A percentile compares a stretch with the other conserved stretches of the same genome.
These are phyloP conservation scores for Petrophora chlorosata DNA, from an alignment of 2,888 invertebrate genomes.

Conservation along the genomic window DNA sequence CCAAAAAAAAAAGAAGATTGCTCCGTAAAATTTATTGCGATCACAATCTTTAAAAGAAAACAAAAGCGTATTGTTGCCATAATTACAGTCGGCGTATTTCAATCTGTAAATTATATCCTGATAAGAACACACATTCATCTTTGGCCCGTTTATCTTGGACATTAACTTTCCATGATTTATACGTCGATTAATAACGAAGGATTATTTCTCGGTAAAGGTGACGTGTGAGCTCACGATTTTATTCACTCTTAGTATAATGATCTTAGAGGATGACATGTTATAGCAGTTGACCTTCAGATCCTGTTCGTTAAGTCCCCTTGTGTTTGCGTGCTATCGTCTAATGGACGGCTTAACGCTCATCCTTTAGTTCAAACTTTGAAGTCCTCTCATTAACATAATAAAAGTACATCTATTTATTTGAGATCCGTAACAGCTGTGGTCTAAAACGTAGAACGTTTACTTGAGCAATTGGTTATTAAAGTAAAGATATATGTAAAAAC, in stretches of 20 bases:
- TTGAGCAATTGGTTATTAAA: not conserved
- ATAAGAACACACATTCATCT: constrained; percentile 19
- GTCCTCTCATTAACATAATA: constrained; percentile 1
- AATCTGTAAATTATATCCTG: constrained; percentile 14
- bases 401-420: not conserved
- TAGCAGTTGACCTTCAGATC: constrained; percentile 37
- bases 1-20: constrained; percentile 5
- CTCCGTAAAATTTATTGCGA: not conserved
- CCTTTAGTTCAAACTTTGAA: not conserved
- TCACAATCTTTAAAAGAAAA: constrained; percentile 10
- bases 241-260: constrained; percentile 31
- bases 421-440: not conserved
- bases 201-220: constrained; percentile 17
- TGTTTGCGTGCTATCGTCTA: constrained; percentile 5
- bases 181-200: constrained; percentile 9
- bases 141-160: constrained; percentile 11
- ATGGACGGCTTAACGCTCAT: constrained; percentile 3
- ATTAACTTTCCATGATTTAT: constrained; percentile 24
- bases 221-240: not conserved
- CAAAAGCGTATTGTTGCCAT: constrained; percentile 18
- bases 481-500: no score
- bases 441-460: not conserved
- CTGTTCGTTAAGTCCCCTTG: constrained; percentile 5
- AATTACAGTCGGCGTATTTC: constrained; percentile 15
- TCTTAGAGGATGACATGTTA: constrained; percentile 29